Percentiles rank a stretch among this genome's conserved stretches.
Conservation (phyloP, 64 coral and sea anemone species). For the Pocillopora verrucosa region DNA sequence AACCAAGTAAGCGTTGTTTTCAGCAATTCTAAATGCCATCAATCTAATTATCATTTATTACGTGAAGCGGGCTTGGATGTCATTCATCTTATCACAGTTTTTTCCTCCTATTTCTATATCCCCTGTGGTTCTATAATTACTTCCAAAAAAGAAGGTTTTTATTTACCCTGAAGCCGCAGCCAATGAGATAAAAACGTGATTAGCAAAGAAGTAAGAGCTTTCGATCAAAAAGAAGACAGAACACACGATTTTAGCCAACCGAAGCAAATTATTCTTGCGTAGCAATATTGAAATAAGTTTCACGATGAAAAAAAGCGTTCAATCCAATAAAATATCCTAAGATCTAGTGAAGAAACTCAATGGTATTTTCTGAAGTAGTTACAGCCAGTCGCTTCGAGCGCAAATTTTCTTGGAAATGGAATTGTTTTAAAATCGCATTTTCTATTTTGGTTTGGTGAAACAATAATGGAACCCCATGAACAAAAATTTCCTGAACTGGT, state of each 20-base stretch:
- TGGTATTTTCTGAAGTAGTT: not conserved
- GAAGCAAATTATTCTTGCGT: not conserved
- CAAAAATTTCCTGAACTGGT: constrained; percentile 21
- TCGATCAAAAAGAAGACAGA: not conserved
- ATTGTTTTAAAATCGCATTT: constrained; percentile 21
- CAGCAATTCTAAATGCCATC: not conserved
- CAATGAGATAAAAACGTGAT: constrained; percentile 17
- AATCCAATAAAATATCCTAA: not conserved
- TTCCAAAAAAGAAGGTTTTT: constrained; percentile 8
- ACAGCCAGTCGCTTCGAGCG: not conserved
- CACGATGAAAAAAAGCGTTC: not conserved
- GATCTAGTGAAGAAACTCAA: not conserved
- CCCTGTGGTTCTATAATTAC: constrained; percentile 46
- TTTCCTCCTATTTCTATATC: constrained; percentile 1
- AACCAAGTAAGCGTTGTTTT: not conserved
- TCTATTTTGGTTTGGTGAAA: constrained; percentile 23
- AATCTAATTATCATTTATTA: constrained; percentile 31
- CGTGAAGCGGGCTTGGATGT: not conserved
- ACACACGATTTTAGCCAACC: not conserved
- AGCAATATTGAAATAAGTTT: not conserved
- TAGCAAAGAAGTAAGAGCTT: not conserved
- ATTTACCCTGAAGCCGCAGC: constrained; percentile 17
- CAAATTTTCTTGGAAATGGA: not conserved
- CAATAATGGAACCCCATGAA: constrained; percentile 6
- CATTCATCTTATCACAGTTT: constrained; percentile 32